Base-by-base conservation (phyloP, 2,888 invertebrate genomes). In the Zelleria hepariella region DNA sequence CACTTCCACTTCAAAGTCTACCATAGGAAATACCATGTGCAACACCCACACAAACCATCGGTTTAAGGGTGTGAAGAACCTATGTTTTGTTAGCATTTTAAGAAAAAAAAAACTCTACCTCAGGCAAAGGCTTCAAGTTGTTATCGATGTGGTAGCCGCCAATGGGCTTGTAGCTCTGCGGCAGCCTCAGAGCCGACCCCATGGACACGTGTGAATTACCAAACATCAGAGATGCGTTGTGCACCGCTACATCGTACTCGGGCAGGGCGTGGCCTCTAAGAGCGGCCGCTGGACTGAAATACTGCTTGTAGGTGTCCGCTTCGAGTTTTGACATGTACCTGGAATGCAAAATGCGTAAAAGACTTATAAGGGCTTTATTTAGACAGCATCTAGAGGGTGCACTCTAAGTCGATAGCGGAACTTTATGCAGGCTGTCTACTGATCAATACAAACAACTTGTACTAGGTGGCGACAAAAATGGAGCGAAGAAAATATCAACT, bases 91-190 rank as follows among this genome's bases (percentile, higher is more conserved):
- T n/a, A n/a, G n/a, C n/a, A n/a, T n/a, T n/a, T 15, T 15, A 42
- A 10, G 2, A 2, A 10, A 42, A 42, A 42, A 15, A 10, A 42
- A 42, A 63, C 60, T 63, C 51, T 67, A 85, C 84, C 71, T 75
- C 67, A 1, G 79, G 72, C 24, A 84, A 63, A 2, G 78, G 75
- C 25, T 73, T 69, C 0, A 71, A 66, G 4, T 72, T 15, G 2
- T 53, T 15, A 24, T 62, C 62, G 20, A 66, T 62, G 49, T 67
- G 67, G 58, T 64, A 67, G 47, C 67, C 67, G 55, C 64, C 67
- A 42, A 67, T 58, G 18, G 62, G 60, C 8, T 63, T 62, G 21
- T 59, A 52, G 57, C 64, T 66, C 6, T 65, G 66, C 1, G 64
- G 64, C 10, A 67, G 24, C 5, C 64, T 62, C n/a, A 62, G 55